phyloP scores from a whole-genome alignment of 2,888 invertebrate species.

The Dynastes hyllus region DNA sequence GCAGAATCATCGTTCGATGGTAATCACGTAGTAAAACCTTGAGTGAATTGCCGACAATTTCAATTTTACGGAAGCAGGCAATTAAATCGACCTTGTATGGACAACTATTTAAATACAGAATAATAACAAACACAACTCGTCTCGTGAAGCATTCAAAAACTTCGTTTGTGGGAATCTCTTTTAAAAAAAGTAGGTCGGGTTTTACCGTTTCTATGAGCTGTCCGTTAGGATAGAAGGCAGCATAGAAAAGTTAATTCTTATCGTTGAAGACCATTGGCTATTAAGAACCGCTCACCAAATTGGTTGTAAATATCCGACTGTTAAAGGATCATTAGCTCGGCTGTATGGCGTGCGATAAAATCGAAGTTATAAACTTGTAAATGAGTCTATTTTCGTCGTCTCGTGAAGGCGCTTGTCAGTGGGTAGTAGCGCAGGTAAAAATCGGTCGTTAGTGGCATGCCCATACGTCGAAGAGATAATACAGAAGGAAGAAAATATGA shows the following conservation, averaged over 20 bases:
- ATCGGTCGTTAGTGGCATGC: constrained; percentile 29
- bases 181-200: too few species aligned
- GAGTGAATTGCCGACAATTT: constrained; percentile 10
- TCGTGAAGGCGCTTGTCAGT: constrained; percentile 28
- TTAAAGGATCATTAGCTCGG: constrained; percentile 44
- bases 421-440: constrained; percentile 41
- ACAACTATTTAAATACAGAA: not conserved
- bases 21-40: constrained; percentile 1
- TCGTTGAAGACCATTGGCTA: not conserved
- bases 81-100: constrained; percentile 12
- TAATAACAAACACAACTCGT: not conserved
- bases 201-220: too few species aligned
- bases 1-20: not conserved
- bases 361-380: constrained; percentile 47
- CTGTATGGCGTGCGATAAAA: constrained; percentile 35
- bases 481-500: not conserved
- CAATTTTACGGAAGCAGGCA: not conserved
- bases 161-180: too few species aligned
- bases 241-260: not conserved
- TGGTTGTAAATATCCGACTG: constrained; percentile 47
- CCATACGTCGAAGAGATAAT: not conserved
- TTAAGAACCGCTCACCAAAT: constrained; percentile 35
- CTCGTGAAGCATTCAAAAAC: too few species aligned
- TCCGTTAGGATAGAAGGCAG: too few species aligned
- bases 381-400: constrained; percentile 43